Conservation (phyloP, 2,113 vertebrate species). For the Herpetotheres cachinnans region DNA sequence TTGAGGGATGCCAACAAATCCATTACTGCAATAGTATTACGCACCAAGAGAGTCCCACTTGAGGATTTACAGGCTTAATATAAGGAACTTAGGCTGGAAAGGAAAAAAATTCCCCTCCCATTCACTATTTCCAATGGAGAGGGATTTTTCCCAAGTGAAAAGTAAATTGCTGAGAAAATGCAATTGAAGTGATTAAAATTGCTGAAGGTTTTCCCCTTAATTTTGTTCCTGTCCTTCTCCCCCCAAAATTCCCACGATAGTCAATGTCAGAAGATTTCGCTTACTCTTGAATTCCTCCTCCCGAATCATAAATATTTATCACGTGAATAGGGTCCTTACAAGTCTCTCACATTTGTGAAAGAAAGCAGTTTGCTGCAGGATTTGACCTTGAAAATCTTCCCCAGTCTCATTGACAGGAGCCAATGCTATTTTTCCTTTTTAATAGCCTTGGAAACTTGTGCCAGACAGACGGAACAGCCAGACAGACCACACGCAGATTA, state of each 20-base stretch:
- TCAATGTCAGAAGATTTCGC: slow-evolving; percentile 42
- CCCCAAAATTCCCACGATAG: slow-evolving; percentile 37
- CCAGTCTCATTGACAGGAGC: slow-evolving; percentile 33
- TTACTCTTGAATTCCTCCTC: slow-evolving; percentile 42
- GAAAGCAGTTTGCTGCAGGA: slow-evolving; percentile 43
- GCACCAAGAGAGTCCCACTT: not conserved
- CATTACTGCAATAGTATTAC: slow-evolving; percentile 54
- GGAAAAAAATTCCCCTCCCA: slow-evolving; percentile 6
- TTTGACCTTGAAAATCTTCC: slow-evolving; percentile 65
- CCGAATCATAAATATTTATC: slow-evolving; percentile 63
- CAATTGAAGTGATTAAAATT: slow-evolving; percentile 62
- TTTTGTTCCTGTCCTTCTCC: not conserved
- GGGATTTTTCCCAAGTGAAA: slow-evolving; percentile 60
- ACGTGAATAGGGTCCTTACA: slow-evolving; percentile 39
- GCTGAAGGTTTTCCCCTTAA: slow-evolving; percentile 28
- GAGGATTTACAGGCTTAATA: slow-evolving; percentile 57
- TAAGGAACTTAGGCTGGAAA: slow-evolving; percentile 20
- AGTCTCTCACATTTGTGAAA: slow-evolving; percentile 55
- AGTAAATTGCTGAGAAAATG: slow-evolving; percentile 66
- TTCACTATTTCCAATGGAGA: slow-evolving; percentile 44
- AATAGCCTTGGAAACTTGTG: slow-evolving; percentile 32
- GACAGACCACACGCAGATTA: slow-evolving; percentile 45
- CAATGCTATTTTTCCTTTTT: slow-evolving; percentile 48
- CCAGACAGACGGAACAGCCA: slow-evolving; percentile 49
- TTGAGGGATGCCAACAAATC: slow-evolving; percentile 62